phyloP scores from a whole-genome alignment of 2,888 invertebrate genomes.

The Epinotia bilunana region DNA sequence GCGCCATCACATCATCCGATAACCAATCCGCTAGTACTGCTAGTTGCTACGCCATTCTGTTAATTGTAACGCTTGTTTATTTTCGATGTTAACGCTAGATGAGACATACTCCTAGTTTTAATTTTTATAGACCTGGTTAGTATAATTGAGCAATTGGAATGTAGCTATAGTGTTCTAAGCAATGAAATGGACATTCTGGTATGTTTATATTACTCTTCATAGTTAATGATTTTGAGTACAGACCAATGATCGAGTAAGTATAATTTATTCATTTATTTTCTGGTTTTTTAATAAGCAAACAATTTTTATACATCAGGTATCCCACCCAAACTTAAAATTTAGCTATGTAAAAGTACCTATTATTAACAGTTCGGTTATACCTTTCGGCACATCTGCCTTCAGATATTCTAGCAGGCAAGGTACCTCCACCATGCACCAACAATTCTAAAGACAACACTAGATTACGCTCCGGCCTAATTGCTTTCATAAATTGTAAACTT shows the following conservation, averaged over 20 bases:
- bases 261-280: not conserved
- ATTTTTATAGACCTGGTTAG: conserved; percentile 23
- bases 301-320: conserved; percentile 8
- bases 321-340: conserved; percentile 9
- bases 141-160: conserved; percentile 44
- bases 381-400: conserved; percentile 17
- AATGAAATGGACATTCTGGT: not conserved
- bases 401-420: conserved; percentile 3
- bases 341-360: conserved; percentile 12
- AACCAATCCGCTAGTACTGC: conserved; percentile 19
- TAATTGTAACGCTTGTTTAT: conserved; percentile 1
- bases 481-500: conserved; percentile 13
- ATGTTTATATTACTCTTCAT: not conserved
- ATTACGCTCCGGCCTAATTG: conserved; percentile 19
- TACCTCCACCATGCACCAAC: conserved; percentile 26
- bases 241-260: not conserved
- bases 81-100: conserved; percentile 27
- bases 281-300: conserved; percentile 17
- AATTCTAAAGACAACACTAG: conserved; percentile 30
- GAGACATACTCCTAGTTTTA: conserved; percentile 10
- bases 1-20: not conserved
- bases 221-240: not conserved
- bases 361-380: conserved; percentile 18
- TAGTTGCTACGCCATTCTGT: conserved; percentile 29
- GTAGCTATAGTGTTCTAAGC: conserved; percentile 25